Conservation (phyloP, 1,140 invertebrate species). For the Ceratina australensis region DNA sequence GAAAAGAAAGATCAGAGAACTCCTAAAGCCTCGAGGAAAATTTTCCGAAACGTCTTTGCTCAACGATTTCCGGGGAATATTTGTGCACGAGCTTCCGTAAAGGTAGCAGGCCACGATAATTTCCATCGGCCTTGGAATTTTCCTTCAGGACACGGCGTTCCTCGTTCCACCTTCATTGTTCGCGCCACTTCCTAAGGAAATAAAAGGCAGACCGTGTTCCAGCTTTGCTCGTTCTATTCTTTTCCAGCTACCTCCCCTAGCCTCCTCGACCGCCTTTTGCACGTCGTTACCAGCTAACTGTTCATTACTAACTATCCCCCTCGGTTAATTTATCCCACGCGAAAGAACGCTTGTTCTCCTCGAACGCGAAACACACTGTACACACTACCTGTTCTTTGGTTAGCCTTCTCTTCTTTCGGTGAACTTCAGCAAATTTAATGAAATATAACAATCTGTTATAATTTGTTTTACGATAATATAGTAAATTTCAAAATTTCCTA, state of each 20-base stretch:
- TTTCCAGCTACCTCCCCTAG: not conserved
- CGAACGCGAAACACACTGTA: not conserved
- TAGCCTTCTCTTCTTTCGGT: not conserved
- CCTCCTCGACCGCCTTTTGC: not conserved
- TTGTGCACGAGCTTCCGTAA: not conserved
- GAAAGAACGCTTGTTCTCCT: not conserved
- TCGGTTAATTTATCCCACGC: conserved; percentile 6
- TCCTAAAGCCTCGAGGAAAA: not conserved
- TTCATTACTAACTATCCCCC: conserved; percentile 17
- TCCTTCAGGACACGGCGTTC: conserved; percentile 6
- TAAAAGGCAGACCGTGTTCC: conserved; percentile 13
- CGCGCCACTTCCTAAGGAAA: not conserved
- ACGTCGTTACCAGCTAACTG: conserved; percentile 16
- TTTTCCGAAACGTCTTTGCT: conserved; percentile 8
- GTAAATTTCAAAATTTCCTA: too few species aligned
- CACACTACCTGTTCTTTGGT: not conserved
- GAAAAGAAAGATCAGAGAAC: not conserved
- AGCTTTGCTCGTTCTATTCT: not conserved
- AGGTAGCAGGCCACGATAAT: conserved; percentile 13
- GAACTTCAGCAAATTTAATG: too few species aligned
- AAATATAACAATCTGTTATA: too few species aligned
- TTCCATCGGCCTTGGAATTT: conserved; percentile 30
- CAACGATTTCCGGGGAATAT: conserved; percentile 28
- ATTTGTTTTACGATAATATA: too few species aligned
- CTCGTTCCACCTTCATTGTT: not conserved